Base-by-base conservation (phyloP, 92 coral and sea anemone genomes). In the Parazoanthus swiftii region DNA sequence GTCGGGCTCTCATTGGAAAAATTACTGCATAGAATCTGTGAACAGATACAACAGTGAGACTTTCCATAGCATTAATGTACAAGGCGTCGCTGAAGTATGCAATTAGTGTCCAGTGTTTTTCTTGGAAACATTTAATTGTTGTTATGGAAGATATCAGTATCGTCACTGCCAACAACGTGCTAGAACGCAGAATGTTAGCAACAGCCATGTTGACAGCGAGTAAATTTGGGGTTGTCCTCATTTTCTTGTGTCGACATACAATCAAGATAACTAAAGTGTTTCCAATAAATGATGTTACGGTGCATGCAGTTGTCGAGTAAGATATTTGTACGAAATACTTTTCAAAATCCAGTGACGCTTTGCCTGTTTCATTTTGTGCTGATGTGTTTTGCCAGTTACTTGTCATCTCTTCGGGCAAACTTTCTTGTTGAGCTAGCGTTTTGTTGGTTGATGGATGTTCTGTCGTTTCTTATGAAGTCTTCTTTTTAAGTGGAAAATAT, bases 1-100 rank as follows among this genome's bases (percentile, higher is more conserved):
- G 76, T 82, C 86, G 73, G 63, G 86, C 76, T 38, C 42, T 82
- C 20, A 82, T n/a, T 67, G 86, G 86, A 8, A 43, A 66, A 39
- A 66, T 29, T 1, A 82, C 86, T 42, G 76, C 86, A 42, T 67
- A 82, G 20, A 65, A 82, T 70, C 86, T 82, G 51, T 82, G 65
- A 20, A 67, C 63, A 23, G 86, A 1, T 33, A 82, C 74, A 15
- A 71, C 42, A 43, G 37, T 38, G 20, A 82, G 76, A 25, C 86
- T 67, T 71, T 67, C 76, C 59, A 67, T 67, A 3, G 39, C 48
- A 7, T 14, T 67, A 7, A 21, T 18, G 21, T 5, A 26, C 37
- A 7, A 79, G 23, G 56, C 35, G 0, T 9, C 25, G 16, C 13
- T 15, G 20, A 44, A 25, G 82, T 6, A n/a, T 46, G 14, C 66